Percentiles rank a stretch among this genome's conserved stretches.
phyloP scores from a whole-genome alignment of 1,140 invertebrate genomes.

The Leptinotarsa undecemlineata region DNA sequence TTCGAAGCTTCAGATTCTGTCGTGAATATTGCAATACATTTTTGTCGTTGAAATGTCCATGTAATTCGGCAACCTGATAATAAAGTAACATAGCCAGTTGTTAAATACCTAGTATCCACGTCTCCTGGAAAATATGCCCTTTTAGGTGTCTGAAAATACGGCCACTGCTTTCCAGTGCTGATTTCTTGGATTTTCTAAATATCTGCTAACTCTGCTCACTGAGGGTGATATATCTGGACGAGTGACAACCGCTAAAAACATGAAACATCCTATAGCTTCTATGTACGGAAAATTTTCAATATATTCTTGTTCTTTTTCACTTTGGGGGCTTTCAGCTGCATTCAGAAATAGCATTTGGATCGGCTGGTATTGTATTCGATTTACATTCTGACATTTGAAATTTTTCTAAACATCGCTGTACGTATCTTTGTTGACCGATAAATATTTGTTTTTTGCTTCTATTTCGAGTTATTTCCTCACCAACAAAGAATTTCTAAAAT shows the following conservation, averaged over 20 bases:
- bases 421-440: neutral
- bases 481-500: neutral
- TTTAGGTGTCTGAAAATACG: neutral
- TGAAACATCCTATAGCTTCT: neutral
- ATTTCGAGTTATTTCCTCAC: neutral
- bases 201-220: neutral
- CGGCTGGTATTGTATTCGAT: neutral
- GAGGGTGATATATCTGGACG: neutral
- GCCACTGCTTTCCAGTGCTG: neutral
- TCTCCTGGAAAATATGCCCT: neutral
- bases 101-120: no score
- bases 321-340: neutral
- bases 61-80: no score
- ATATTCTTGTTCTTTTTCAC: neutral
- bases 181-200: neutral
- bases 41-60: no score
- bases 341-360: neutral
- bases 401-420: no score
- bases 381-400: no score
- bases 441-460: neutral
- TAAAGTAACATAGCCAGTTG: no score
- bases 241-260: neutral
- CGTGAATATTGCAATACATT: no score
- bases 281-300: neutral
- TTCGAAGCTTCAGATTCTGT: no score